Percentiles rank a stretch among this genome's conserved stretches.
Conservation (phyloP, 2,113 vertebrate genomes). For the Salminus brasiliensis region DNA sequence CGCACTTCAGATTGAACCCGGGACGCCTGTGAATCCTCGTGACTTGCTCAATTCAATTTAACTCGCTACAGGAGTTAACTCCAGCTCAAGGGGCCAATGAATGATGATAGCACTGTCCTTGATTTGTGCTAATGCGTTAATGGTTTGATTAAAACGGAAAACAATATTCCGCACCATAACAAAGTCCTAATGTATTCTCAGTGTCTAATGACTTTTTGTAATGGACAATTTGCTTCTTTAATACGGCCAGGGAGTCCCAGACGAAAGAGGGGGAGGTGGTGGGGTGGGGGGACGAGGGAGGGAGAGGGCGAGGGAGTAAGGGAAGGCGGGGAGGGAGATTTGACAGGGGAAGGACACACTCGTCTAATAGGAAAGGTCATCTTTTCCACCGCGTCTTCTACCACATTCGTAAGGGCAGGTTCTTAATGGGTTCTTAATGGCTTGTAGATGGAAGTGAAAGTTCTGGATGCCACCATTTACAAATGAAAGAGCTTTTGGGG, state of each 20-base stretch:
- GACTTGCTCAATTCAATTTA: conserved; percentile 35
- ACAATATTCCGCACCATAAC: conserved; percentile 56
- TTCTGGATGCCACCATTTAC: not conserved
- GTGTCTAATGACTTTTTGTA: conserved; percentile 59
- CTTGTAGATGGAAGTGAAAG: conserved; percentile 4
- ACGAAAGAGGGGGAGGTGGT: conserved; percentile 2
- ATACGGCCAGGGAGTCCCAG: conserved; percentile 55
- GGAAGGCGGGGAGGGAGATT: not conserved
- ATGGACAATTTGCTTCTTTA: conserved; percentile 60
- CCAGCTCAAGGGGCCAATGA: conserved; percentile 33
- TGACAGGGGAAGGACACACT: conserved; percentile 26
- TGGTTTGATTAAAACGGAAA: conserved; percentile 59
- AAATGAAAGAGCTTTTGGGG: not conserved
- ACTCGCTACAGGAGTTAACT: conserved; percentile 24
- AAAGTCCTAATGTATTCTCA: conserved; percentile 59
- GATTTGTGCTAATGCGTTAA: conserved; percentile 55
- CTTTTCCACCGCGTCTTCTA: not conserved
- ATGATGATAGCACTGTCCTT: conserved; percentile 49
- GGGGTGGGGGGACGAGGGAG: not conserved
- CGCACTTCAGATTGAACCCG: not conserved
- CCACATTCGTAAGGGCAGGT: not conserved
- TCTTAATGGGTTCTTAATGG: conserved; percentile 28
- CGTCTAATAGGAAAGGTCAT: conserved; percentile 46
- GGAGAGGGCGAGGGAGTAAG: not conserved
- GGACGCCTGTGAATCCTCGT: not conserved